Conservation (phyloP, 2,113 vertebrate species). For the Pedionomus torquatus region DNA sequence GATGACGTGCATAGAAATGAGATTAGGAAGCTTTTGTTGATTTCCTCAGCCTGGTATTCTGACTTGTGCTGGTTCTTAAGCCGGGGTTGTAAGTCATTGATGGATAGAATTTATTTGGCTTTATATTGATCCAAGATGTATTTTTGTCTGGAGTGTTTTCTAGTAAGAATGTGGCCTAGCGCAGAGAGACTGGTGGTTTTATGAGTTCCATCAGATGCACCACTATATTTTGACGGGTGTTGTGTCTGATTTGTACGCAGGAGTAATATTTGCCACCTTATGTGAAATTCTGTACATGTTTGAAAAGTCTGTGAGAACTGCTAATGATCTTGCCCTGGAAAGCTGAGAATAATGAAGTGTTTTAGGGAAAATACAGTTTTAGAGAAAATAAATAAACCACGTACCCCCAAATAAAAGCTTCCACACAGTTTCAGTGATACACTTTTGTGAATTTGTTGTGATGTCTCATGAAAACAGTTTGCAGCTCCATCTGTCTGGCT, state of each 20-base stretch:
- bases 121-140: not conserved
- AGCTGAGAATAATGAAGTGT: not conserved
- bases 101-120: not conserved
- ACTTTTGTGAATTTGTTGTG: not conserved
- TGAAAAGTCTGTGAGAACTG: not conserved
- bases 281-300: accelerated
- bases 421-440: not conserved
- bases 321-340: not conserved
- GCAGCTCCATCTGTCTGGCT: not conserved
- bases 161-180: not conserved
- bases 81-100: accelerated
- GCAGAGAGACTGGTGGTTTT: accelerated
- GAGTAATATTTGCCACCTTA: accelerated
- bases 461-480: not conserved
- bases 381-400: not conserved
- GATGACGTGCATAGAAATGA: not conserved
- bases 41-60: not conserved
- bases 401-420: not conserved
- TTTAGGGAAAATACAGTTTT: not conserved
- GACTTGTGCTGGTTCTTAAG: not conserved
- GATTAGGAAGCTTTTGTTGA: not conserved
- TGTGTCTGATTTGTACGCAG: accelerated
- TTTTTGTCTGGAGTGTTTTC: not conserved
- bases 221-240: accelerated
- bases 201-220: not conserved